Evolutionary conservation across 1,140 invertebrate species (phyloP).

Genomic region (Trichonephila inaurata): DNA sequence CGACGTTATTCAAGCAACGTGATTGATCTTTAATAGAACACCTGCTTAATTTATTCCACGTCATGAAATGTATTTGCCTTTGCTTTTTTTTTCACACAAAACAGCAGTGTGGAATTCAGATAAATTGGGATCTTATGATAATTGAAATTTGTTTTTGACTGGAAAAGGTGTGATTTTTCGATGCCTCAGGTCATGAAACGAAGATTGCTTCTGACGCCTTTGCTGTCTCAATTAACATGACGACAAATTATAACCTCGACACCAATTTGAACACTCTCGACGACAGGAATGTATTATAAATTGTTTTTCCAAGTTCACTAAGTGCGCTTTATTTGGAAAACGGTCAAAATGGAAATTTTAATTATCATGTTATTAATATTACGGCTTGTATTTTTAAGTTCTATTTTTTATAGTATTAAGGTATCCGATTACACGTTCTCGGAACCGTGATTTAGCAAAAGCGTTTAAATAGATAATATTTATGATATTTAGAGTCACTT

Average conservation of each 20-base stretch:
- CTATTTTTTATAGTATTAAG: no score
- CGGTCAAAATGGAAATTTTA: no score
- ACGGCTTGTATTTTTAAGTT: no score
- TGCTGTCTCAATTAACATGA: neutral
- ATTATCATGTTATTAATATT: no score
- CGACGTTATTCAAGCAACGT: neutral
- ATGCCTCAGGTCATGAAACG: neutral
- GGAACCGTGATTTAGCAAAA: no score
- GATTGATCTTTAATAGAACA: neutral
- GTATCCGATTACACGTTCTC: no score
- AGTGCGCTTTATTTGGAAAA: no score
- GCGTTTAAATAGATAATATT: no score
- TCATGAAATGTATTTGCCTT: neutral
- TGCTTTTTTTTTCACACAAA: no score
- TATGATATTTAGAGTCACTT: no score
- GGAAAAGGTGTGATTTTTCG: neutral
- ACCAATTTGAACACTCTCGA: neutral
- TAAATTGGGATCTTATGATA: constrained; percentile 2
- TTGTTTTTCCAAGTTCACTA: no score
- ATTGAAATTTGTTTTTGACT: neutral
- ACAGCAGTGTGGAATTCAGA: neutral
- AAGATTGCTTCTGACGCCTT: neutral
- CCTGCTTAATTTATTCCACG: neutral
- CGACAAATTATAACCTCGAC: neutral
- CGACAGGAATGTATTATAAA: neutral